phyloP scores from a whole-genome alignment of 1,140 invertebrate species.

The Cylas formicarius region DNA sequence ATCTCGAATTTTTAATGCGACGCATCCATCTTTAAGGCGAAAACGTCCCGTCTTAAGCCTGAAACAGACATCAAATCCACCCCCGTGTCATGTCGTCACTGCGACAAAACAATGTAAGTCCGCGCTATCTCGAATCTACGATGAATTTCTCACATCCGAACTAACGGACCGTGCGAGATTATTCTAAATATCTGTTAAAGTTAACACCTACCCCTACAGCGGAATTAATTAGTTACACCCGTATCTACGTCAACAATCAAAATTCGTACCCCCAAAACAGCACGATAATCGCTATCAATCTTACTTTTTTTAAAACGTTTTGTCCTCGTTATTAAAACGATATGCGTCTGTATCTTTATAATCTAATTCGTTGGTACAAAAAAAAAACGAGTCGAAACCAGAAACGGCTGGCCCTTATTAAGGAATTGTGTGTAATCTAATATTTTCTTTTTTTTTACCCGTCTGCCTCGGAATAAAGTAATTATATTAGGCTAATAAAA shows the following conservation, averaged over 20 bases:
- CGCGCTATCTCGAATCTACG: background rate
- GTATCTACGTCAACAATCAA: conserved; percentile 14
- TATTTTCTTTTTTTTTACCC: background rate
- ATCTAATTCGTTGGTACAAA: too few relatives aligned
- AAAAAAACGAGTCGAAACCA: conserved; percentile 3
- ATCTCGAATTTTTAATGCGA: too few relatives aligned
- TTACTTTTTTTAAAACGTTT: too few relatives aligned
- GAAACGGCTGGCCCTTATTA: too few relatives aligned
- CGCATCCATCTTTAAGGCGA: too few relatives aligned
- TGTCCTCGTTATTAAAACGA: conserved; percentile 7
- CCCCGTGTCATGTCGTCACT: too few relatives aligned
- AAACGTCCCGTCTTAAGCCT: too few relatives aligned
- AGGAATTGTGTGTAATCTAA: conserved; percentile 6
- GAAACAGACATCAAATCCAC: too few relatives aligned
- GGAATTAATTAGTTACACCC: conserved; percentile 12
- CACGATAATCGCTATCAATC: too few relatives aligned
- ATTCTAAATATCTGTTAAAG: conserved; percentile 20
- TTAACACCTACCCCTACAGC: conserved; percentile 20
- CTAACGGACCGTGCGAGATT: conserved; percentile 12
- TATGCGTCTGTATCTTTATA: too few relatives aligned
- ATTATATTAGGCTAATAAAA: background rate
- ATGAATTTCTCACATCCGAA: conserved; percentile 6
- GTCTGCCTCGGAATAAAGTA: background rate
- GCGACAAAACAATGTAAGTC: conserved; percentile 3
- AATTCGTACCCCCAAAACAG: conserved; percentile 7